Base-by-base conservation (phyloP, 37 sponge, comb jelly and placozoan genomes). In the Lycopodina hypogea region DNA sequence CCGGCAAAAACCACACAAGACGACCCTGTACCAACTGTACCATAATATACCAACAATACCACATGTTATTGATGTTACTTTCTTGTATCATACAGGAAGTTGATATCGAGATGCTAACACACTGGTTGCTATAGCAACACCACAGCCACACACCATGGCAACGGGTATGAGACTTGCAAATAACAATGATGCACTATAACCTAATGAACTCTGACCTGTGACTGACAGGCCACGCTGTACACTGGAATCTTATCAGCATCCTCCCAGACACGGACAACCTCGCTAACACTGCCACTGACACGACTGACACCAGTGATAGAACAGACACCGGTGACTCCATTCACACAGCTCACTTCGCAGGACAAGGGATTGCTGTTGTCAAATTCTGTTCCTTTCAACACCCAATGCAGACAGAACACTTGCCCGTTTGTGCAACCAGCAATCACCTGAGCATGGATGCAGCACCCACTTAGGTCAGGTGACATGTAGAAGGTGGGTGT, bases 181-280 rank as follows among this genome's bases (percentile, higher is more conserved):
- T 9, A 45, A 45, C 48, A 45, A 45, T 9, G 48, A 45, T 45
- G 48, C 9, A 45, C 48, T n/a, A n/a, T n/a, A n/a, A n/a, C n/a
- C n/a, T n/a, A n/a, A n/a, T n/a, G 48, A 45, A 4, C 48, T 37
- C 36, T 67, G 19, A 64, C 64, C 45, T 64, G 60, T 38, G 65
- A 42, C 26, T 77, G 79, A 28, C 79, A 78, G 23, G 69, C 68
- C 7, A 78, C n/a, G 56, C 36, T 45, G 45, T 65, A 36, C 19
- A 78, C 79, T 68, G 79, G 67, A 26, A 68, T 68, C 18, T 48
- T 22, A 52, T 78, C 79, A 9, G 11, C 56, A 3, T 63, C 34
- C 68, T 37, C 56, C 79, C 79, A 78, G 18, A 66, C 34, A 65
- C 66, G 66, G 34, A 12, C 30, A 34, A 38, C 30, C 23, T 36